Base-by-base conservation (phyloP, 2,113 vertebrate genomes). In the Grallaria varia region DNA sequence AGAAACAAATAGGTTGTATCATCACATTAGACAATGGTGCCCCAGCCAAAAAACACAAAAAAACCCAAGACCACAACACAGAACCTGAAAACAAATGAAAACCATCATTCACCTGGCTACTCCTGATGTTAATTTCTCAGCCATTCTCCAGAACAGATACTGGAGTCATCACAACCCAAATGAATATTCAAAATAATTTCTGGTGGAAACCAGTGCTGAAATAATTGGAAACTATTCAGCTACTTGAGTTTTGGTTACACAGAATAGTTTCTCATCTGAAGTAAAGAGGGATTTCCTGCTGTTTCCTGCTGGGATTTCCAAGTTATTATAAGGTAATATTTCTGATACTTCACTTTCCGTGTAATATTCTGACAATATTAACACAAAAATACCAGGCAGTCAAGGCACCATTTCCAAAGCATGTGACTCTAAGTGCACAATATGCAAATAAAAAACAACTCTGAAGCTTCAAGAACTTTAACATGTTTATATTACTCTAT, bases 401-500 rank as follows among this genome's bases (percentile, higher is more conserved):
- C 35, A 73, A 35, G 25, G 37, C 21, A 73, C 4, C 2, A 23
- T 33, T 88, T 69, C 63, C 30, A 39, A 83, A 91, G 55, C n/a
- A 81, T 3, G 4, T n/a, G n/a, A n/a, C n/a, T n/a, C n/a, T 31
- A 90, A 74, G 25, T 2, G 21, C 20, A 69, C 25, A 71, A 55
- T 10, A 80, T 0, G 2, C 13, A 74, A 78, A 79, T 14, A 83
- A 59, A 55, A 91, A 56, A 27, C 1, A 9, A 47, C 15, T 52
- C 40, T 24, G 30, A 77, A 83, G 30, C 28, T 76, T 66, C 45
- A 84, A 84, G 45, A 87, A 53, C 7, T 76, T 73, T 6, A 49
- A 30, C 0, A 0, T 64, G 22, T 17, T 81, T 49, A 5, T 39
- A 47, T 44, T 23, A 67, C 19, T 67, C 28, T 44, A 44, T 12